Evolutionary conservation across 1,140 invertebrate species (phyloP), one percentile per base, ranked within the genome.

Genomic region (Drosophila repleta): DNA sequence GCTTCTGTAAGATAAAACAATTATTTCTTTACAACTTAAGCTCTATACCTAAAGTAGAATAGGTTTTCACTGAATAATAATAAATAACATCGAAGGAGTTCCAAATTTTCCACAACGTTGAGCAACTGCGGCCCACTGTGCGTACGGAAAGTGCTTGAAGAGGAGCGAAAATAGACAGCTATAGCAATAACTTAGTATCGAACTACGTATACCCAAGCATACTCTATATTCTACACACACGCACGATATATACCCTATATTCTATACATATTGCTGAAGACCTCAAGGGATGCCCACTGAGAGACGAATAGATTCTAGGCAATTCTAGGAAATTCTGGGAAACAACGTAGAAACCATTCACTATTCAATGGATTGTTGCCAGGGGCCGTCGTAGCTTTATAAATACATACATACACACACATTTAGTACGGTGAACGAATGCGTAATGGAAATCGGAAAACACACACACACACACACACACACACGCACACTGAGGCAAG

Each of bases 361-460:
- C 66, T 49, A 61, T 61, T 58, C 24, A 37, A 66, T 37, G 24
- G 60, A 11, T 29, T 66, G 69, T 72, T 66, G 55, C 62, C 63
- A 66, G 37, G 68, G 65, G 65, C 46, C 69, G 71, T 74, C 48
- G 17, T 29, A 46, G 18, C 29, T 57, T 58, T 74, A 70, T 58
- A 71, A 62, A 72, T 72, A 72, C n/a, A n/a, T n/a, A n/a, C n/a
- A n/a, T n/a, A n/a, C n/a, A n/a, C n/a, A n/a, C n/a, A n/a, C n/a
- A n/a, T 67, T 66, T 69, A 26, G 51, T 56, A 35, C 37, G 26
- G 49, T 45, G 15, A 66, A 62, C 52, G 43, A 26, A 53, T 61
- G 29, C 17, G 62, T 4, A 48, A 32, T 61, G 41, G n/a, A 68
- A 43, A 56, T 39, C 21, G 7, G 17, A 20, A 41, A 18, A 55